Base-by-base conservation (phyloP, 1,140 invertebrate genomes). In the Caerostris darwini region DNA sequence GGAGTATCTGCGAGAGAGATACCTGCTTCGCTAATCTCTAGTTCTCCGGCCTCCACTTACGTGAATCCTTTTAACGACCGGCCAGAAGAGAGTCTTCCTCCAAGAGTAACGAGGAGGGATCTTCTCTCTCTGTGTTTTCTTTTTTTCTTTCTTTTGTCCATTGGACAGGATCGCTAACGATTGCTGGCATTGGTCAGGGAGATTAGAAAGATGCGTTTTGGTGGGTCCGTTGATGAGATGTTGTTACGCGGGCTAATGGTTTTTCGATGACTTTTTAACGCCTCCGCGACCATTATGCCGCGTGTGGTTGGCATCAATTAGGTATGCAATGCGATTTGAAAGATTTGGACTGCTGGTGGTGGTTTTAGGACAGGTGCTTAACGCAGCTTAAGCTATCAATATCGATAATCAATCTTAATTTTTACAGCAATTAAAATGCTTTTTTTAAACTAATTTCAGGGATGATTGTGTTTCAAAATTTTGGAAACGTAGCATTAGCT, bases 231-330 rank as follows among this genome's bases (percentile, higher is more conserved):
- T 58, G 88, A 92, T 92, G 81, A 85, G 81, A 92, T 85, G 90
- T 81, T 91, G 69, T 92, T 85, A 85, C 58, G 34, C 59, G 90
- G 19, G n/a, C 81, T 82, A 91, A 91, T 91, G 90, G 71, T 91
- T 91, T 91, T 91, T 69, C 69, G 90, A 91, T 91, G 69, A 91
- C 90, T 91, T 91, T 77, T 91, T 91, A 91, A 91, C 90, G 90
- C 90, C 57, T 81, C 69, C 14, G 19, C 53, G 58, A 89, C 61
- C 53, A 71, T 89, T 77, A 77, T 77, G 34, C 71, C 71, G 71
- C 34, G 71, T 77, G 34, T 77, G 71, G 71, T 77, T 77, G 71
- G 50, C 71, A 77, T 77, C 71, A 77, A 77, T 77, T 77, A 77
- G 71, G 71, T 34, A 77, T 77, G 71, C 71, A 77, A 50, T 53